Percentiles rank a stretch among this genome's conserved stretches.
These are phyloP conservation scores for Pipistrellus nathusii DNA, from an alignment of 2,797 vertebrate genomes.

Conservation along the genomic window DNA sequence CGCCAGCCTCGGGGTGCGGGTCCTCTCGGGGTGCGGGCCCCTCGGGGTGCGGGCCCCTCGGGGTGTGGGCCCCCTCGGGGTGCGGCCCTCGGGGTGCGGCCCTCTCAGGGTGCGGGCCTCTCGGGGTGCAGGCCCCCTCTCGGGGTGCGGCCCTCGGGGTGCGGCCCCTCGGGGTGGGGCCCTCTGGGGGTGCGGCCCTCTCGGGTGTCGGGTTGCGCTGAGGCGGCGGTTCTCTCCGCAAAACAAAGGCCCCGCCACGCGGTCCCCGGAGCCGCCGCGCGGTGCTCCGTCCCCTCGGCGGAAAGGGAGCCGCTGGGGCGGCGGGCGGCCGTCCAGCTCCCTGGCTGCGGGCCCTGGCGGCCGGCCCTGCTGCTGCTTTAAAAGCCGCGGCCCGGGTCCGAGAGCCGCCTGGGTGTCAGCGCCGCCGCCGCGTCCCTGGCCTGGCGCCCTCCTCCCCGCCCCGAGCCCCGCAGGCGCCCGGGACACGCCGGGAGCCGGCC, in stretches of 20 bases:
- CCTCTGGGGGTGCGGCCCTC: no score
- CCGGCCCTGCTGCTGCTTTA: background rate
- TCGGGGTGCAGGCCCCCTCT: no score
- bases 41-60: no score
- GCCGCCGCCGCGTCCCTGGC: fast-evolving
- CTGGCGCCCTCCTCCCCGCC: no score
- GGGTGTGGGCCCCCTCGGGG: no score
- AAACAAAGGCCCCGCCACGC: background rate
- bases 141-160: no score
- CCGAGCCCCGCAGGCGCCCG: background rate
- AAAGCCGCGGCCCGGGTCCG: background rate
- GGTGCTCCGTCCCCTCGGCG: background rate
- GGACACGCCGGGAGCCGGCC: fast-evolving
- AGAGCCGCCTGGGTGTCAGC: background rate
- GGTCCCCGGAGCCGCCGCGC: background rate
- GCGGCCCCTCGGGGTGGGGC: no score
- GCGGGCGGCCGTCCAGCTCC: background rate
- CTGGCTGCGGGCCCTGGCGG: background rate
- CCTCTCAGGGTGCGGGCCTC: no score
- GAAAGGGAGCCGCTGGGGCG: background rate
- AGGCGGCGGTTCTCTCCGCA: background rate
- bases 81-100: no score
- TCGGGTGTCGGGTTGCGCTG: background rate
- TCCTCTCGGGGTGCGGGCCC: no score
- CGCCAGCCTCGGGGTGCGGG: no score